Percentiles rank a stretch among this genome's conserved stretches.
Evolutionary conservation across 2,888 invertebrate species (phyloP).

Genomic region (Temnothorax rugatulus): DNA sequence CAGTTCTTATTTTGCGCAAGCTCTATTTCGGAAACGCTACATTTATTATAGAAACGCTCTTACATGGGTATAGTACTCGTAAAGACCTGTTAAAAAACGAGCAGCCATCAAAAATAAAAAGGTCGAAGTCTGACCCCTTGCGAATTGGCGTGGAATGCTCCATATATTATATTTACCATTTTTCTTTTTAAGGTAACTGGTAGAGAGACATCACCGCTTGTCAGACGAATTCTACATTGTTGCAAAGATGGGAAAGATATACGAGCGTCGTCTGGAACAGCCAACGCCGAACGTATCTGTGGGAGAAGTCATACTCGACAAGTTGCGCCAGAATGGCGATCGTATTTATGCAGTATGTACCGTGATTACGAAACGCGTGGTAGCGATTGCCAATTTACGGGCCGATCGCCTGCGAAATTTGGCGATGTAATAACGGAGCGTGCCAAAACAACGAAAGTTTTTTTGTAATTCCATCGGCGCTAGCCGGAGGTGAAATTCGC

Average conservation of each 20-base stretch:
- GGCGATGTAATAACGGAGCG: neutral
- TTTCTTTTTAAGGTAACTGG: constrained; percentile 14
- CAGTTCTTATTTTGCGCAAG: too few species aligned
- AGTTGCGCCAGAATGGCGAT: neutral
- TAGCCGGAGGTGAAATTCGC: constrained; percentile 16
- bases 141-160: too few species aligned
- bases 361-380: neutral
- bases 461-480: neutral
- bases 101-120: too few species aligned
- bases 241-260: constrained; percentile 55
- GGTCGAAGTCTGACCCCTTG: too few species aligned
- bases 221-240: neutral
- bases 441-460: constrained; percentile 11
- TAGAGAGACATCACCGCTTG: neutral
- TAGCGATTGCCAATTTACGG: neutral
- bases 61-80: too few species aligned
- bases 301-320: constrained; percentile 39
- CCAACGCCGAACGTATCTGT: constrained; percentile 51
- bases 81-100: too few species aligned
- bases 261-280: neutral
- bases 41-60: too few species aligned
- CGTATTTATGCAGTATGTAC: constrained; percentile 36
- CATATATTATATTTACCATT: too few species aligned
- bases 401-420: neutral
- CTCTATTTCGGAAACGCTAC: too few species aligned